Percentiles rank a stretch among this genome's conserved stretches.
These are phyloP conservation scores for Pseudonaja textilis DNA, from an alignment of 2,113 vertebrate genomes.

Conservation along the genomic window DNA sequence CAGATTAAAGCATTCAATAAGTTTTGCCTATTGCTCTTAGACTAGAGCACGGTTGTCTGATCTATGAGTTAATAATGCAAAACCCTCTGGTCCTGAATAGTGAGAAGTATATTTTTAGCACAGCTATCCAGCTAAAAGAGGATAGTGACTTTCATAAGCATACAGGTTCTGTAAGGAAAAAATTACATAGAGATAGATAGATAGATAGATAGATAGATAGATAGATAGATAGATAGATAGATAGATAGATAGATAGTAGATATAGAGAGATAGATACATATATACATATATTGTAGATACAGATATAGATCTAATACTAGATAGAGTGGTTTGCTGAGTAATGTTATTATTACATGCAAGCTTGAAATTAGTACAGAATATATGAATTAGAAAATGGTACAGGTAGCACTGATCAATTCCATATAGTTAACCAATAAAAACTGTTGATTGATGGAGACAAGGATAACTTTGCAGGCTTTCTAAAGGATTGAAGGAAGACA, in stretches of 20 bases:
- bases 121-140: constrained; percentile 38
- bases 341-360: background rate
- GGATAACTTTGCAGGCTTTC: background rate
- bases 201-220: no score
- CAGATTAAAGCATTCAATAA: constrained; percentile 64
- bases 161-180: constrained; percentile 19
- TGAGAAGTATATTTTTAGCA: constrained; percentile 42
- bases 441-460: background rate
- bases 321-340: constrained; percentile 24
- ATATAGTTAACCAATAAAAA: background rate
- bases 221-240: no score
- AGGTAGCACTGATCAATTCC: background rate
- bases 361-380: constrained; percentile 3
- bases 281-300: no score
- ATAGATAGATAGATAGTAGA: no score
- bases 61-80: constrained; percentile 65
- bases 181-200: background rate
- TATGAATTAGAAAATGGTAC: background rate
- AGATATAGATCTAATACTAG: background rate
- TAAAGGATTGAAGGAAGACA: background rate
- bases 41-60: constrained; percentile 32
- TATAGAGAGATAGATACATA: background rate
- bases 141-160: constrained; percentile 33
- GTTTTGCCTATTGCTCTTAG: constrained; percentile 66
- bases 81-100: constrained; percentile 52